Evolutionary conservation across 2,113 vertebrate genomes (phyloP).

Genomic region (Grammomys surdaster): DNA sequence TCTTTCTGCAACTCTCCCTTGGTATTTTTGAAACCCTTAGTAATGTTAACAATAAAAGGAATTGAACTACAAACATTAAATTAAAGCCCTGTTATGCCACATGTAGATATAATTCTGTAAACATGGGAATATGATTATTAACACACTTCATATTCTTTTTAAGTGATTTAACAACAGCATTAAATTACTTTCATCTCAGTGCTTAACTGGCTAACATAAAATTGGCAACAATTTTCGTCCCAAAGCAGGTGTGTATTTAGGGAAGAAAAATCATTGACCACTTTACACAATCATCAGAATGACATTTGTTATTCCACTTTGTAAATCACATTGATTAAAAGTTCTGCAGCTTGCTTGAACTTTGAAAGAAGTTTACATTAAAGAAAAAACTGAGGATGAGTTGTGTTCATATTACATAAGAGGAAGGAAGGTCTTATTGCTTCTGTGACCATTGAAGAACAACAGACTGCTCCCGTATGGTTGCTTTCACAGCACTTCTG

Average conservation of each 20-base stretch:
- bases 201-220: constrained; percentile 50
- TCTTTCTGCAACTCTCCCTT: constrained; percentile 37
- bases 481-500: constrained; percentile 11
- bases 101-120: constrained; percentile 3
- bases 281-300: background rate
- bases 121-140: constrained; percentile 16
- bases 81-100: background rate
- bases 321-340: constrained; percentile 38
- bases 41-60: constrained; percentile 7
- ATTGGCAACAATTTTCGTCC: background rate
- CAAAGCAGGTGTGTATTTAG: background rate
- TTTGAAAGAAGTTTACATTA: constrained; percentile 46
- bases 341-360: constrained; percentile 7
- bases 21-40: constrained; percentile 22
- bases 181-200: constrained; percentile 31
- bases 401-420: background rate
- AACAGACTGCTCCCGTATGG: background rate
- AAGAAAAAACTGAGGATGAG: constrained; percentile 32
- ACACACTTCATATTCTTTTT: background rate
- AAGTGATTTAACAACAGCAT: background rate
- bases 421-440: constrained; percentile 31
- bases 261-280: constrained; percentile 2
- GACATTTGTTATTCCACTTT: constrained; percentile 47
- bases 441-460: constrained; percentile 3
- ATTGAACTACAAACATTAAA: constrained; percentile 2